Evolutionary conservation across 2,888 invertebrate genomes (phyloP).

Genomic region (Oasisia sp.): DNA sequence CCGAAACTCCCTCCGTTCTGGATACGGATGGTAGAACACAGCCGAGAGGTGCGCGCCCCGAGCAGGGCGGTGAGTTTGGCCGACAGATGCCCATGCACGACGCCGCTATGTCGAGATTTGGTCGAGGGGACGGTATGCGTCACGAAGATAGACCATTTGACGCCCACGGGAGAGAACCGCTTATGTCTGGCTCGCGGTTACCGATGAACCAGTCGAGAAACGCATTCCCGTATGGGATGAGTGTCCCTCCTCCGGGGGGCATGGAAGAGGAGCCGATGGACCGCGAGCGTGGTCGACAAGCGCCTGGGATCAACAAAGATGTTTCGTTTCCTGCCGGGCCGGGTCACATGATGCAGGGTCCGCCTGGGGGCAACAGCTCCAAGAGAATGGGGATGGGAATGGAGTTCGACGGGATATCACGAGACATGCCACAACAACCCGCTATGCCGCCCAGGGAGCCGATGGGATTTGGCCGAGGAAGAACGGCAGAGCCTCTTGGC

Average conservation of each 20-base stretch:
- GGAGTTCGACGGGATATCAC: background rate
- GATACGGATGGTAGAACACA: background rate
- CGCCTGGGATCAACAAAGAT: background rate
- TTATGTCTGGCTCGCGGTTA: background rate
- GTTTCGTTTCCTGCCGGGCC: background rate
- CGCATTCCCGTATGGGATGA: background rate
- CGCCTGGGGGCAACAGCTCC: background rate
- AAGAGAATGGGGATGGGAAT: background rate
- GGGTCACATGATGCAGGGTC: background rate
- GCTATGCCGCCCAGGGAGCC: background rate
- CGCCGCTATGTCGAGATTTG: background rate
- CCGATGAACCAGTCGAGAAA: background rate
- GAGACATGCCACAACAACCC: background rate
- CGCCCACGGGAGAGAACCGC: background rate
- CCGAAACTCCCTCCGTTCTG: background rate
- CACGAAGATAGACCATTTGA: conserved; percentile 14
- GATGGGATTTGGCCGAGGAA: background rate
- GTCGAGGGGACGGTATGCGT: background rate
- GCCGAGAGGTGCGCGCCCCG: background rate
- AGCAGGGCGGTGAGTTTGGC: background rate
- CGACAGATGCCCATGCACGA: background rate
- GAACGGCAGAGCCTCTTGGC: background rate
- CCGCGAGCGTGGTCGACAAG: background rate
- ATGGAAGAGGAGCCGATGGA: background rate
- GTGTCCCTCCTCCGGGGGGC: background rate